These are phyloP conservation scores for Sterrhoptilus dennistouni DNA, from an alignment of 2,113 vertebrate genomes.

Conservation along the genomic window DNA sequence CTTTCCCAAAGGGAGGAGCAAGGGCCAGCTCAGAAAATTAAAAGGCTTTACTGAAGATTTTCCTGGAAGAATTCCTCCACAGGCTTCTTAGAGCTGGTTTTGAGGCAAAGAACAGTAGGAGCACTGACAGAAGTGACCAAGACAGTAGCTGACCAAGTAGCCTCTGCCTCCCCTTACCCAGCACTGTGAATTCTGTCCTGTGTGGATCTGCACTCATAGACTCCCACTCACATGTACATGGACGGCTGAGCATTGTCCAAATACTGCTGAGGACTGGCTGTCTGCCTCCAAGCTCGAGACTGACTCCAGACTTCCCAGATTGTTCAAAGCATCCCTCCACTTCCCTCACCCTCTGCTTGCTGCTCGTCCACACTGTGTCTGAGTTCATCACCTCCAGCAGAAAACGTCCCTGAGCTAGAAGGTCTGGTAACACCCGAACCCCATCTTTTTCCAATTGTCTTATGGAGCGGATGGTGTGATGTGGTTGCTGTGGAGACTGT, in stretches of 20 bases:
- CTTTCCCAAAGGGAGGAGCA: background rate
- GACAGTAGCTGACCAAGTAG: background rate
- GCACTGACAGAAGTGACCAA: background rate
- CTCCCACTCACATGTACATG: fast-evolving
- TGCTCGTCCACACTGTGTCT: background rate
- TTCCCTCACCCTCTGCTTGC: fast-evolving
- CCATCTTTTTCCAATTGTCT: background rate
- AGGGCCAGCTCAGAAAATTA: slow-evolving; percentile 29
- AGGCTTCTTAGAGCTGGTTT: background rate
- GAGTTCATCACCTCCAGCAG: background rate
- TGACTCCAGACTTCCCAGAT: background rate
- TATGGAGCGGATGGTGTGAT: fast-evolving
- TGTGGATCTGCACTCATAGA: background rate
- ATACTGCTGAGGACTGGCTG: background rate
- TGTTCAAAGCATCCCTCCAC: background rate
- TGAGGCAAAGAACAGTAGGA: background rate
- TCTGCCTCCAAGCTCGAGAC: background rate
- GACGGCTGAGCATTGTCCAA: background rate
- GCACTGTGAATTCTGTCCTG: background rate
- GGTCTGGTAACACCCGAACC: background rate
- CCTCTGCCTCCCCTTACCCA: background rate
- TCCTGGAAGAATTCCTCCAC: background rate
- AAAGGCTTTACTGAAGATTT: background rate
- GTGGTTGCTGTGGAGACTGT: slow-evolving; percentile 18
- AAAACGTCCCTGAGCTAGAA: background rate